Base-by-base conservation (phyloP, 2,113 vertebrate species). In the Psittacula cyanocephala region DNA sequence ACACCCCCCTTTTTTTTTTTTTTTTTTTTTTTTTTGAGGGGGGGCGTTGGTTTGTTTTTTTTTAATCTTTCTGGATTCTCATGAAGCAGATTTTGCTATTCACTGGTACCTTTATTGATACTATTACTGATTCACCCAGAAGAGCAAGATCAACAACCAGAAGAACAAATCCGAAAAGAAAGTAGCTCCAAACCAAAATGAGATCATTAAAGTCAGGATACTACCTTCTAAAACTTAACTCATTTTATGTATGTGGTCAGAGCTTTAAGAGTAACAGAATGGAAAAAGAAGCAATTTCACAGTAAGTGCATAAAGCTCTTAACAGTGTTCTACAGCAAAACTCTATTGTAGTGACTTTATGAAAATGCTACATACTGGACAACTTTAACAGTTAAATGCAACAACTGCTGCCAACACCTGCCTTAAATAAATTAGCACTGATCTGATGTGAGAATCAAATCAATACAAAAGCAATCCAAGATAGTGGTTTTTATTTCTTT, bases 71-170 rank as follows among this genome's bases (percentile, higher is more conserved):
- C 11, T 9, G 41, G 31, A 70, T 67, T 65, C 24, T 16, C 43
- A 62, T 2, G 2, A 41, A 81, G 46, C 16, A 22, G 23, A 67
- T 53, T 50, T 63, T 76, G 44, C 35, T 53, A 33, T 17, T 11
- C 29, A 75, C 22, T 77, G 17, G 27, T 27, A 33, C 12, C 35
- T 52, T 69, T 50, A 39, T 28, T 12, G 1, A 22, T 13, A 22
- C 6, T 59, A 67, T 17, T 47, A 29, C 20, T 74, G 20, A 64
- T 5, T 75, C 11, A 64, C 8, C 44, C 33, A 78, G 43, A 55
- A 55, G 44, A 81, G 44, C 10, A 29, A 72, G 18, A 77, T 2
- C 0, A 0, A 24, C 62, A 64, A 29, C 16, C 31, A 23, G 11
- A 69, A 65, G 53, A 79, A 39, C 24, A 81, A 87, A 81, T 22